phyloP scores from a whole-genome alignment of 2,113 vertebrate species.

The Osmerus eperlanus region DNA sequence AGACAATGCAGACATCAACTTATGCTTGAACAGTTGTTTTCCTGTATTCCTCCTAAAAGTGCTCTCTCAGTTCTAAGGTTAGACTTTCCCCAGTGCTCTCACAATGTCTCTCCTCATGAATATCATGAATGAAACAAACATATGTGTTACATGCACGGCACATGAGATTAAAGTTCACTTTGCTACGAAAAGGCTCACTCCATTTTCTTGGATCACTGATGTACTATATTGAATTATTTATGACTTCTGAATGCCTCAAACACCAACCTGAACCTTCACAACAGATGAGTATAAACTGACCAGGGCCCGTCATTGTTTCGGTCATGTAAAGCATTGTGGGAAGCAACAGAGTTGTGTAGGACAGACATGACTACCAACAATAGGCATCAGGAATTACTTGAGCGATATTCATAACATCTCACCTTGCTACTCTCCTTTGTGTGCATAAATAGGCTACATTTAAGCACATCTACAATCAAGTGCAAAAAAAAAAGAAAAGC shows the following conservation, averaged over 20 bases:
- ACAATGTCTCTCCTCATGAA: conserved; percentile 51
- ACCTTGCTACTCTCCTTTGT: neutral
- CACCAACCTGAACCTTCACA: no score
- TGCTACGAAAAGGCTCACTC: conserved; percentile 2
- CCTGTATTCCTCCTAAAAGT: no score
- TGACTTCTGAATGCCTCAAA: neutral
- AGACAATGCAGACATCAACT: no score
- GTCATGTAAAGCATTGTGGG: no score
- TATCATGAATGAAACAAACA: conserved; percentile 60
- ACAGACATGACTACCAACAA: neutral
- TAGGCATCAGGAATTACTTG: neutral
- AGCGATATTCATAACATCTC: neutral
- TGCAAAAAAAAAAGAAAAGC: neutral
- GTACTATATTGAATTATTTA: neutral
- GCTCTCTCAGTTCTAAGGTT: neutral
- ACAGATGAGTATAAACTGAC: no score
- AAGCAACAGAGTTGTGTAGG: no score
- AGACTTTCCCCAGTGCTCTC: neutral
- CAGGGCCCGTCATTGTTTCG: no score
- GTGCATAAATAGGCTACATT: neutral
- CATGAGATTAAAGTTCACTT: conserved; percentile 29
- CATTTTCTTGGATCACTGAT: neutral
- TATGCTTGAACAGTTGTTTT: no score
- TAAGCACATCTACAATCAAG: neutral
- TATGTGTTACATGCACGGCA: conserved; percentile 50